phyloP scores from a whole-genome alignment of 2,888 invertebrate species.

The Drosophila anomelani region DNA sequence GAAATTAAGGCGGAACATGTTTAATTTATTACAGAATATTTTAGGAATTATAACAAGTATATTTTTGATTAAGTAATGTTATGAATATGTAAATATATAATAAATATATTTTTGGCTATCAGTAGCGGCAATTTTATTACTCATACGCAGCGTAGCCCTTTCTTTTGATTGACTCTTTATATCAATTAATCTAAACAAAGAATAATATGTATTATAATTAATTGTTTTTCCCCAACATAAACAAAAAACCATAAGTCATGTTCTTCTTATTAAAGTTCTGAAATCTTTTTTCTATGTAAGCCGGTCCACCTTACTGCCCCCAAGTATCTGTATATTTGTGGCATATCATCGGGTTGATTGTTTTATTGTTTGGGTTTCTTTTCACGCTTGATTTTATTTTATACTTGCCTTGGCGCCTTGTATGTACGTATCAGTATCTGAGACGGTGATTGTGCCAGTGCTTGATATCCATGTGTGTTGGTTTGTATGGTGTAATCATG shows the following conservation, averaged over 20 bases:
- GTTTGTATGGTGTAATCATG: constrained; percentile 30
- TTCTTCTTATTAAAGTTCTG: background rate
- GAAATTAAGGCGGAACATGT: constrained; percentile 7
- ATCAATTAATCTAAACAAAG: background rate
- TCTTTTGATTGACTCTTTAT: background rate
- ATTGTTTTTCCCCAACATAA: background rate
- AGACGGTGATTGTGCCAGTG: constrained; percentile 6
- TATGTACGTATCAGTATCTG: constrained; percentile 14
- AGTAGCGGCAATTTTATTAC: background rate
- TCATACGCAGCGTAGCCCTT: background rate
- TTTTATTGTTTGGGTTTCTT: constrained; percentile 37
- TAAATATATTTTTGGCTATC: background rate
- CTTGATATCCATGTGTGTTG: constrained; percentile 19
- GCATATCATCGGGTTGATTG: constrained; percentile 37
- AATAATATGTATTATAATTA: no score
- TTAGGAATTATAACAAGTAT: background rate
- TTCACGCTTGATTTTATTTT: constrained; percentile 48
- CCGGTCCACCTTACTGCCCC: constrained; percentile 11
- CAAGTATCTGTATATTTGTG: constrained; percentile 21
- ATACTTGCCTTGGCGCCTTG: constrained; percentile 18
- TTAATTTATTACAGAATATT: background rate
- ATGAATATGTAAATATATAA: no score
- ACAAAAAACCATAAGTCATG: background rate
- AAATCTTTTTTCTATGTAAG: background rate
- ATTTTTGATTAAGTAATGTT: background rate